A percentile compares a stretch with the other conserved stretches of the same genome.
Evolutionary conservation across 2,888 invertebrate genomes (phyloP).

Genomic region (Hipparchia semele): DNA sequence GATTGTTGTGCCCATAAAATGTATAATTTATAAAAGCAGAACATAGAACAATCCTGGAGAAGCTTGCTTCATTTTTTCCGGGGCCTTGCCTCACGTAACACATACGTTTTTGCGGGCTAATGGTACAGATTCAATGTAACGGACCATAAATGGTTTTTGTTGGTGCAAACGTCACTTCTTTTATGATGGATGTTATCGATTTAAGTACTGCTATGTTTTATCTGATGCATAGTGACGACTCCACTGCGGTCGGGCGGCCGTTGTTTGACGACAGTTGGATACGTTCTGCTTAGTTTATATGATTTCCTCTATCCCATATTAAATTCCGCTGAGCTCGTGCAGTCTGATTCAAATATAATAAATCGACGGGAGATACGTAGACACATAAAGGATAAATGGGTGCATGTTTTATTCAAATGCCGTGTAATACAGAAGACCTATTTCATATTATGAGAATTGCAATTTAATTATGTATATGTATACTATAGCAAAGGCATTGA

Average conservation of each 20-base stretch:
- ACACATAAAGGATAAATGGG: conserved; percentile 27
- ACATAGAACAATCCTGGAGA: conserved; percentile 60
- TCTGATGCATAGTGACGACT: conserved; percentile 42
- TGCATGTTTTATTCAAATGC: conserved; percentile 31
- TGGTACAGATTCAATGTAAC: conserved; percentile 55
- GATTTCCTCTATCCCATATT: conserved; percentile 25
- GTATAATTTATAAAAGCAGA: conserved; percentile 77
- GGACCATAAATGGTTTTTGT: conserved; percentile 53
- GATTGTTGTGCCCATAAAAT: conserved; percentile 77
- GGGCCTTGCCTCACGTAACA: conserved; percentile 56
- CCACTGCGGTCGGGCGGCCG: conserved; percentile 23
- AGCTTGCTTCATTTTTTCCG: conserved; percentile 59
- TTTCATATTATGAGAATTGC: conserved; percentile 12
- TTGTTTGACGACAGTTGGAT: conserved; percentile 28
- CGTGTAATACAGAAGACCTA: conserved; percentile 16
- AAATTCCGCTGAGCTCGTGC: conserved; percentile 20
- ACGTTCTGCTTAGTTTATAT: conserved; percentile 26
- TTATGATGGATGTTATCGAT: conserved; percentile 51
- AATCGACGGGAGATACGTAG: conserved; percentile 24
- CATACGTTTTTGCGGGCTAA: conserved; percentile 62
- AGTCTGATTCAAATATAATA: conserved; percentile 28
- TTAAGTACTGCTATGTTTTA: conserved; percentile 39
- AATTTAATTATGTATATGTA: conserved; percentile 5
- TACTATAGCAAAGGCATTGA: neutral
- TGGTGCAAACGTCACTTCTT: conserved; percentile 42